Evolutionary conservation across 2,113 vertebrate genomes (phyloP), one percentile per base, ranked within the genome.

Genomic region (Brachyhypopomus occidentalis): DNA sequence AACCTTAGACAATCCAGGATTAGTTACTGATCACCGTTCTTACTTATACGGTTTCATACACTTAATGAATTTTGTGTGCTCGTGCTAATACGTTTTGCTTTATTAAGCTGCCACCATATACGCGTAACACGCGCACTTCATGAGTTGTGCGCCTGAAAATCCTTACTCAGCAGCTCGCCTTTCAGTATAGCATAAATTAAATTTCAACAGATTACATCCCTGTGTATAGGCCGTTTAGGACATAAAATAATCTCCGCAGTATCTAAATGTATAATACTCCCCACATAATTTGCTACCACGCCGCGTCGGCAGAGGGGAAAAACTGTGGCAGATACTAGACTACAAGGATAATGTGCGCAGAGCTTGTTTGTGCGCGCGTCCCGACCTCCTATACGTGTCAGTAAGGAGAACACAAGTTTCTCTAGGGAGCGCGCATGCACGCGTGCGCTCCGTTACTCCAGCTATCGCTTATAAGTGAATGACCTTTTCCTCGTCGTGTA

Each of bases 401-500:
- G 75, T 12, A 20, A 74, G 78, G 81, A 73, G 78, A 79, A 84
- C 81, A 84, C 79, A 73, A 84, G 83, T 85, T 90, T 91, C 87
- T 78, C 72, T 82, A 83, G 41, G 70, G 77, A 66, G 84, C 85
- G 87, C 86, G 90, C 90, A 25, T 84, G 66, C 11, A 67, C 79
- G 78, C 83, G 59, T 78, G 76, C 83, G 82, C 81, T 86, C 91
- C 87, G 84, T 90, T 89, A 84, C 86, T 84, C 82, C 88, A 90
- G 91, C 94, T 93, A 84, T 91, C 84, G 70, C 84, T 93, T 93
- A 94, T 94, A 94, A 94, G 91, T 88, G 93, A 92, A 92, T 95
- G 96, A 96, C 94, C 93, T 94, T 72, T 94, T 92, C 90, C 89
- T 84, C 91, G 91, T 91, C 92, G 92, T 92, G 93, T 93, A 90